phyloP scores from a whole-genome alignment of 2,888 invertebrate species.

The Neria commutata region DNA sequence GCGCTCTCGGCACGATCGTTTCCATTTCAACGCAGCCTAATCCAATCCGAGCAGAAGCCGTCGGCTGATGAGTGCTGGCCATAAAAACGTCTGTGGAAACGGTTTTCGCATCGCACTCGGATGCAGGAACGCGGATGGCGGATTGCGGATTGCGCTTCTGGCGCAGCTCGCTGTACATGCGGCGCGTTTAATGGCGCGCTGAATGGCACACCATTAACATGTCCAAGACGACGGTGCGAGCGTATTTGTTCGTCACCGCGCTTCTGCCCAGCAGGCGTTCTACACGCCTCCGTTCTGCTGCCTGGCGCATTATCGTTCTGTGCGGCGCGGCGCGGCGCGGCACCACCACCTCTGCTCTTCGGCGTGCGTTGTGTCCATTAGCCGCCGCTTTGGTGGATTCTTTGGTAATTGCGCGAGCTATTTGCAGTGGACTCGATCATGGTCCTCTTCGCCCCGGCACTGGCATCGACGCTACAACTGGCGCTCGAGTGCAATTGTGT shows the following conservation, averaged over 20 bases:
- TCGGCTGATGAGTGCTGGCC: constrained; percentile 6
- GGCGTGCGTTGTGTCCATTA: constrained; percentile 25
- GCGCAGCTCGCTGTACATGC: too few species aligned
- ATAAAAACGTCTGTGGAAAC: constrained; percentile 5
- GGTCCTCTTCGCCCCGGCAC: not conserved
- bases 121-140: too few species aligned
- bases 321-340: constrained; percentile 4
- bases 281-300: not conserved
- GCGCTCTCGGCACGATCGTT: too few species aligned
- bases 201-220: constrained; percentile 11
- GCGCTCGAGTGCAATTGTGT: not conserved
- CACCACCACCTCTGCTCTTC: constrained; percentile 7
- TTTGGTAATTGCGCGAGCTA: constrained; percentile 35
- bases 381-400: constrained; percentile 26
- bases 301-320: not conserved
- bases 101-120: too few species aligned
- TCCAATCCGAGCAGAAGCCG: constrained; percentile 2
- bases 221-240: constrained; percentile 4
- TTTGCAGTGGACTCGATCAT: constrained; percentile 26
- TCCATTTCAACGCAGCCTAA: too few species aligned
- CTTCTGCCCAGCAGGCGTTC: not conserved
- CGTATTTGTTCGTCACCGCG: not conserved
- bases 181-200: too few species aligned
- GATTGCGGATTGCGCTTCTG: too few species aligned
- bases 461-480: not conserved